Evolutionary conservation across 2,113 vertebrate species (phyloP), one percentile per base, ranked within the genome.

Genomic region (Salvelinus sp.): DNA sequence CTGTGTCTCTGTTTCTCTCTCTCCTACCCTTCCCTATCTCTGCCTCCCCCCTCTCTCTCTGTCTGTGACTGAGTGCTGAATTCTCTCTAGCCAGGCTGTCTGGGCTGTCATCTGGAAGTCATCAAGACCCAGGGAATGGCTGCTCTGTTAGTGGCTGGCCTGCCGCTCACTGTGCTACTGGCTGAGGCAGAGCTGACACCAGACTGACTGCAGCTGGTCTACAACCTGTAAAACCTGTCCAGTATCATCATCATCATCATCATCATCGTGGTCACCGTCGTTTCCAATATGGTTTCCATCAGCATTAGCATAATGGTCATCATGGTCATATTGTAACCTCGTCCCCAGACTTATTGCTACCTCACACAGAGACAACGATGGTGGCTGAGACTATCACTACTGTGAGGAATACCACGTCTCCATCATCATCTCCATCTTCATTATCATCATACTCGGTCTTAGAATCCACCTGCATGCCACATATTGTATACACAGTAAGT

Each of bases 71-170:
- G 9, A 33, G 18, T 77, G 54, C 68, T 50, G 30, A 23, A 20
- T 54, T 74, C 57, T 70, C 2, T 58, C 16, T 38, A 48, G 79
- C 80, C 75, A 74, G 60, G 70, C 76, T 28, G 83, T 81, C 82
- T 82, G 74, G 66, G 38, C 72, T 81, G 76, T 84, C 90, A 93
- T 93, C 90, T 92, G 90, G 91, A 91, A 91, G 57, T 86, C 64
- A 91, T 93, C 80, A 87, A 54, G 75, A 82, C 65, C 75, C 75
- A 65, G 71, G 76, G 74, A 83, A 77, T 0, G 82, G 48, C 70
- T 83, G 79, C 78, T 75, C 76, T 75, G 70, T 75, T 87, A 79
- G 77, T 82, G 25, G 72, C 72, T 66, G 33, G n/a, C 18, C 22
- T 28, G 25, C 65, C 18, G 16, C 65, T 69, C 20, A 20, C 18